Conservation (phyloP, 2,113 vertebrate genomes). For the Turdus rufiventris region DNA sequence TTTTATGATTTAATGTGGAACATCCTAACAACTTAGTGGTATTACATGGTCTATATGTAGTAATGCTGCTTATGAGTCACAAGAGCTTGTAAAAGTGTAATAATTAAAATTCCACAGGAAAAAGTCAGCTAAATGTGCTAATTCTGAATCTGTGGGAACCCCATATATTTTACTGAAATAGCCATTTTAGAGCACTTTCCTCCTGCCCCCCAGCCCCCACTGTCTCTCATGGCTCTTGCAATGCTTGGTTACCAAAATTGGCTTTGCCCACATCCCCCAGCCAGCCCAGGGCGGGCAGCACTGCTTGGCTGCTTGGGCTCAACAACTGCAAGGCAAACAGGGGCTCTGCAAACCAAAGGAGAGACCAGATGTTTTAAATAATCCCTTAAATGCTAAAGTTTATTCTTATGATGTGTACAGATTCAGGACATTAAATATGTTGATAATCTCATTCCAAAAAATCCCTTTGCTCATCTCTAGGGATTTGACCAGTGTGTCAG, state of each 20-base stretch:
- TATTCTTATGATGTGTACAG: neutral
- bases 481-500: neutral
- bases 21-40: neutral
- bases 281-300: neutral
- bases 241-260: neutral
- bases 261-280: neutral
- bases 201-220: neutral
- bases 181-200: neutral
- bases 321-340: neutral
- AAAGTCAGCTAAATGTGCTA: neutral
- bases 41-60: neutral
- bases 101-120: neutral
- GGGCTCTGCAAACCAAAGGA: neutral
- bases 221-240: neutral
- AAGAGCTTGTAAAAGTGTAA: neutral
- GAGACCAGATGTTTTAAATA: constrained; percentile 11
- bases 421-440: neutral
- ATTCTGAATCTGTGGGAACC: neutral
- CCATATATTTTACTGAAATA: neutral
- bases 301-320: neutral
- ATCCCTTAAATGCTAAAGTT: neutral
- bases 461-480: neutral
- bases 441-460: constrained; percentile 16
- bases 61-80: neutral
- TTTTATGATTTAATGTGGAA: neutral